These are phyloP conservation scores for Tenrec ecaudatus DNA, from an alignment of 2,113 vertebrate species.

Conservation along the genomic window DNA sequence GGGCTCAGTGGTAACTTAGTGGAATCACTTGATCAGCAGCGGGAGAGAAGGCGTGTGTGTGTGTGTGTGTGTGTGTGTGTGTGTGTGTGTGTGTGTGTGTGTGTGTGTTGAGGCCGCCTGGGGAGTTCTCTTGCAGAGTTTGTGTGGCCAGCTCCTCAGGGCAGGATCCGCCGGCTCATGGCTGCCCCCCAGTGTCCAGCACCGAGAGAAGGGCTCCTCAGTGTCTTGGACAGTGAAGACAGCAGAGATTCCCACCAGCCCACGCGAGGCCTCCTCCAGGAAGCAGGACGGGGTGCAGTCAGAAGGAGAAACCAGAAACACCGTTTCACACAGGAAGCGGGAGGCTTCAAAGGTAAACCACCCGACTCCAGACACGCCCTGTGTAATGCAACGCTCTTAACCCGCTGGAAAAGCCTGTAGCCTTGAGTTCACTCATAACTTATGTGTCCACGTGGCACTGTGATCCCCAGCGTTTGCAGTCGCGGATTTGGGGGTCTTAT, in stretches of 20 bases:
- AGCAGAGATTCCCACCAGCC: neutral
- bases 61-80: no score
- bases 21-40: neutral
- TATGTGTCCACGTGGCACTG: neutral
- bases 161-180: neutral
- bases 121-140: neutral
- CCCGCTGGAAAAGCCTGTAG: neutral
- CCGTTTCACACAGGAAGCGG: neutral
- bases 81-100: no score
- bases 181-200: neutral
- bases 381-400: neutral
- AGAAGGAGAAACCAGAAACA: neutral
- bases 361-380: neutral
- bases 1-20: neutral
- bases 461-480: neutral
- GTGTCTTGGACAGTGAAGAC: neutral
- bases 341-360: neutral
- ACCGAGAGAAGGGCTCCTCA: neutral
- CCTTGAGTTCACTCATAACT: neutral
- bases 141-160: neutral
- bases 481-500: neutral
- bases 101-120: neutral
- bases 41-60: neutral
- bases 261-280: neutral
- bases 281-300: neutral